Conservation (phyloP, 2,888 invertebrate genomes). For the Andrena flavipes region DNA sequence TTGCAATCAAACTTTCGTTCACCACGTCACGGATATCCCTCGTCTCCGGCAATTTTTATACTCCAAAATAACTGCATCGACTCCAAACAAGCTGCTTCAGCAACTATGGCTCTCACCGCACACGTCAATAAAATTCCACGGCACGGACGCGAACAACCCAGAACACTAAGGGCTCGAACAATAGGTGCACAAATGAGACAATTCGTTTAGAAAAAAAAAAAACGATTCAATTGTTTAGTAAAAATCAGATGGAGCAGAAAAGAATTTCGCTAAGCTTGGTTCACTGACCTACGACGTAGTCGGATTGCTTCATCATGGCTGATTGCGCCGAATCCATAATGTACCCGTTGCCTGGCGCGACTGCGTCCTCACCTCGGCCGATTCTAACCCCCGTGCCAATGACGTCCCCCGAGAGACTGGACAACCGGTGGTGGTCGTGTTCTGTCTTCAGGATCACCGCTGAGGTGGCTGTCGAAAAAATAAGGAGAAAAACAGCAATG, state of each 20-base stretch:
- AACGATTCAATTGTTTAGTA: not conserved
- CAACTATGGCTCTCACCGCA: not conserved
- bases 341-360: constrained; percentile 74
- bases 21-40: not conserved
- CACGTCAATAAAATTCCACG: not conserved
- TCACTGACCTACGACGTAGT: constrained; percentile 83
- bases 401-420: constrained; percentile 78
- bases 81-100: not conserved
- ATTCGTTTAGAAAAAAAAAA: not conserved
- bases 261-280: constrained; percentile 8
- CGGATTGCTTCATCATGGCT: constrained; percentile 81
- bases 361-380: constrained; percentile 80
- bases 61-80: not conserved
- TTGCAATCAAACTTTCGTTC: not conserved
- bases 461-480: constrained; percentile 76
- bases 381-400: constrained; percentile 77
- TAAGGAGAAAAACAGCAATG: not conserved
- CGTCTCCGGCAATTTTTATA: not conserved
- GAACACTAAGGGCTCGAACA: not conserved
- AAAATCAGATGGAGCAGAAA: not conserved
- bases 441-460: constrained; percentile 79
- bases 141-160: not conserved
- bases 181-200: not conserved
- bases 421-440: constrained; percentile 76
- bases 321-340: constrained; percentile 80